Conservation (phyloP, 2,888 invertebrate species). For the Bugulina stolonifera region DNA sequence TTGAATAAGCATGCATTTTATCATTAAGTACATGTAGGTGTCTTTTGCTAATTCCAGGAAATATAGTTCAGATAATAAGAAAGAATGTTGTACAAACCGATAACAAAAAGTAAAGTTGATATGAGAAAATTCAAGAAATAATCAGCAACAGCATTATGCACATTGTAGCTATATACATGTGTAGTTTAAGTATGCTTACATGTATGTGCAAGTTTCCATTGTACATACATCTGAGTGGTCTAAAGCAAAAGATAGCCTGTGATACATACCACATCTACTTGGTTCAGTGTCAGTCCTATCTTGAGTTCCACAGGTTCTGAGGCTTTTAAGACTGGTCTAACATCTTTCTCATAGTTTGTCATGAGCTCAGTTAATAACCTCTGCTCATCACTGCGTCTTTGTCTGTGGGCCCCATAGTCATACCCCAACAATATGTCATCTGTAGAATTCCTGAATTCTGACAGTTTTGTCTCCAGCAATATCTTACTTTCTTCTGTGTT, state of each 20-base stretch:
- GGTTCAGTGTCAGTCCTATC: conserved; percentile 46
- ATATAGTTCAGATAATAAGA: too few relatives aligned
- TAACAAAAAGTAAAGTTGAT: too few relatives aligned
- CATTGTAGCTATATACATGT: too few relatives aligned
- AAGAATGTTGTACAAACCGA: too few relatives aligned
- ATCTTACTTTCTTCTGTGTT: neutral
- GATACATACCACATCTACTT: conserved; percentile 47
- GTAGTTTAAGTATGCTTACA: too few relatives aligned
- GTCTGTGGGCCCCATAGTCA: conserved; percentile 7
- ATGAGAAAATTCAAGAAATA: too few relatives aligned
- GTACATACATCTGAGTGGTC: neutral
- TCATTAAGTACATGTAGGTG: too few relatives aligned
- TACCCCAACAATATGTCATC: neutral
- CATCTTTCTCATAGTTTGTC: conserved; percentile 41
- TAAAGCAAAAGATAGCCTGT: neutral
- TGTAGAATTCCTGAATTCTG: neutral
- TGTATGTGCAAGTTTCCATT: too few relatives aligned
- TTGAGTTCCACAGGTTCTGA: conserved; percentile 42
- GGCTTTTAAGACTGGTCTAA: conserved; percentile 46
- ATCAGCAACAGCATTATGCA: neutral
- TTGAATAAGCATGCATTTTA: too few relatives aligned
- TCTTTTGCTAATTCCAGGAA: too few relatives aligned
- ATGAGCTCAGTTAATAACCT: conserved; percentile 38
- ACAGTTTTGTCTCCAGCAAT: neutral
- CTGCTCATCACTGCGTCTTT: conserved; percentile 41